Conservation (phyloP, 2,797 vertebrate species). For the Cyprinodon diabolis region DNA sequence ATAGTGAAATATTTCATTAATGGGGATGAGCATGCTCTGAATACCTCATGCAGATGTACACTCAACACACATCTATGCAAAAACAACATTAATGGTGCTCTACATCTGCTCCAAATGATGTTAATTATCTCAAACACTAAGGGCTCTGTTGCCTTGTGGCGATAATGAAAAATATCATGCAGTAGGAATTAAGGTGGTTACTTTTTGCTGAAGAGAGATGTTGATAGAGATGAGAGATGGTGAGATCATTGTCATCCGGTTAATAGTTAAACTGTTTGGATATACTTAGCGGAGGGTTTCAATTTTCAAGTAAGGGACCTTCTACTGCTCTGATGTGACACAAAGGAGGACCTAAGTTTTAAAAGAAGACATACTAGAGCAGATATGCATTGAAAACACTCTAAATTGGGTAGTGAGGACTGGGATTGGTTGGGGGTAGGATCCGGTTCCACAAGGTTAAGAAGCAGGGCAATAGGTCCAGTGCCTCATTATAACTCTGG, state of each 20-base stretch:
- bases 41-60: background rate
- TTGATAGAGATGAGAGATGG: background rate
- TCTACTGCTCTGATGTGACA: background rate
- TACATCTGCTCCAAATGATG: conserved; percentile 43
- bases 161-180: conserved; percentile 8
- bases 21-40: conserved; percentile 1
- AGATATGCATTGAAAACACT: too few species aligned
- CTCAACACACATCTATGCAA: background rate
- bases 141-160: background rate
- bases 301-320: background rate
- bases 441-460: too few species aligned
- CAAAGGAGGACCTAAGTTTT: too few species aligned
- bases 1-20: conserved; percentile 5
- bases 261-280: background rate
- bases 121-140: conserved; percentile 30
- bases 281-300: background rate
- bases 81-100: background rate
- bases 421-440: too few species aligned
- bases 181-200: conserved; percentile 20
- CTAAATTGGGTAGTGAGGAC: too few species aligned
- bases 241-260: background rate
- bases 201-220: background rate
- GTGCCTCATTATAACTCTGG: too few species aligned
- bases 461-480: too few species aligned
- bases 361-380: too few species aligned